A percentile compares a stretch with the other conserved stretches of the same genome.
These are phyloP conservation scores for Andrena hattorfiana DNA, from an alignment of 2,888 invertebrate species.

Conservation along the genomic window DNA sequence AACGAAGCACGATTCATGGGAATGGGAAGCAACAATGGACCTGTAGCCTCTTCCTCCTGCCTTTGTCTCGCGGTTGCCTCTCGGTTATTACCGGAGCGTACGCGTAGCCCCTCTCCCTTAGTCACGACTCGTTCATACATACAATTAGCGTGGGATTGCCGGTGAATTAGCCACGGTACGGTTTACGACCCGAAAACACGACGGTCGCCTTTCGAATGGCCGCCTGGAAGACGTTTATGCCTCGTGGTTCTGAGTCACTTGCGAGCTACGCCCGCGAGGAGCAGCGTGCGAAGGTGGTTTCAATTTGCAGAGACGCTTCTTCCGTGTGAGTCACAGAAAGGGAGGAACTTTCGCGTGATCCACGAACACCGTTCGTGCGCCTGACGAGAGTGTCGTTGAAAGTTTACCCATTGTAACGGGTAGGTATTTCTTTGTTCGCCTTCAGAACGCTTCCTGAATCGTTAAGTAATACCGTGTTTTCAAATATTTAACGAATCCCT, in stretches of 20 bases:
- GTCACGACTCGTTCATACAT: constrained; percentile 63
- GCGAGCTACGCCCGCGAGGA: constrained; percentile 20
- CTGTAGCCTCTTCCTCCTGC: neutral
- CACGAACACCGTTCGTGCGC: constrained; percentile 6
- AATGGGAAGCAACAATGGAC: constrained; percentile 17
- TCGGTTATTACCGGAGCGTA: constrained; percentile 33
- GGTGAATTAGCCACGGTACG: constrained; percentile 59
- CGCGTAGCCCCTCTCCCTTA: constrained; percentile 11
- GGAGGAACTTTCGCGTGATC: constrained; percentile 45
- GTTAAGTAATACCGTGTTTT: neutral
- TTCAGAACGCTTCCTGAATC: neutral
- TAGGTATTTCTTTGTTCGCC: neutral
- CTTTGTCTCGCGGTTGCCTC: constrained; percentile 17
- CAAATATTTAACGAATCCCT: too few relatives aligned
- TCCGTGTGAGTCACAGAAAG: constrained; percentile 10
- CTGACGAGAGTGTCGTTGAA: constrained; percentile 14
- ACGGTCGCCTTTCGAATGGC: constrained; percentile 48
- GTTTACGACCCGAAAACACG: constrained; percentile 64
- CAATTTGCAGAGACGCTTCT: constrained; percentile 16
- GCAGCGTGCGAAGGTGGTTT: constrained; percentile 16
- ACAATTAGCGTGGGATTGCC: constrained; percentile 67
- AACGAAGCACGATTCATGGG: constrained; percentile 11
- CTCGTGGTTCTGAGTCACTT: constrained; percentile 5
- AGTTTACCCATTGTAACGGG: constrained; percentile 18
- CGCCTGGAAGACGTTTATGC: constrained; percentile 47